Conservation (phyloP, 2,113 vertebrate genomes). For the Myxocyprinus asiaticus region DNA sequence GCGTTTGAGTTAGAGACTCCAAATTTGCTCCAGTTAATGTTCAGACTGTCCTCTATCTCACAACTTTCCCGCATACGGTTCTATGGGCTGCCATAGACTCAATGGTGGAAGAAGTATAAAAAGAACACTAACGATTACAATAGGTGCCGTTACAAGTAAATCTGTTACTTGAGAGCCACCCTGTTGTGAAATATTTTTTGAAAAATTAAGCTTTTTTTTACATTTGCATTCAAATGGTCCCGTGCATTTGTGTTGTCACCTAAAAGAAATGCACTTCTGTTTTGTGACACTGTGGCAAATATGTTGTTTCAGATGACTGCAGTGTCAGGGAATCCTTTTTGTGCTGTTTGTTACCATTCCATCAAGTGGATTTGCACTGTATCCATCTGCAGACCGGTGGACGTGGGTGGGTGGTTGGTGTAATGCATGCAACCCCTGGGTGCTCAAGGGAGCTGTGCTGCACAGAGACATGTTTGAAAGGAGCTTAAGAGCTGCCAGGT, state of each 20-base stretch:
- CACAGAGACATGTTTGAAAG: constrained; percentile 67
- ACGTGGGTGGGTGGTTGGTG: constrained; percentile 2
- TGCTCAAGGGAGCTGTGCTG: constrained; percentile 63
- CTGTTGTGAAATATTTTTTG: background rate
- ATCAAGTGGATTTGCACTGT: constrained; percentile 17
- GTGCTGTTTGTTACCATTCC: background rate
- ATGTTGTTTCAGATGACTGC: background rate
- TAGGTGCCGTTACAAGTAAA: too few species aligned
- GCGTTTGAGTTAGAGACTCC: too few species aligned
- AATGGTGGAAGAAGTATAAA: too few species aligned
- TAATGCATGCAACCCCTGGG: constrained; percentile 35
- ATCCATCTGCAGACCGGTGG: constrained; percentile 13
- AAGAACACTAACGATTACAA: too few species aligned
- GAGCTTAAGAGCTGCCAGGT: constrained; percentile 69
- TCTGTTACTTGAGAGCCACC: too few species aligned
- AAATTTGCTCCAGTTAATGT: too few species aligned
- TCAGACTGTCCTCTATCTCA: too few species aligned
- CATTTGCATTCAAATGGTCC: constrained; percentile 1
- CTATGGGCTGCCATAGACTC: too few species aligned
- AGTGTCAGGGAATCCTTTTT: constrained; percentile 28
- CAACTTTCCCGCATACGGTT: too few species aligned
- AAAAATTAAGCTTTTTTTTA: background rate
- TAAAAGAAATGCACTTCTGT: background rate
- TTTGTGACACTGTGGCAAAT: background rate
- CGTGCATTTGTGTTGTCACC: background rate